These are phyloP conservation scores for Subacronicta megacephala DNA, from an alignment of 2,888 invertebrate species.

Conservation along the genomic window DNA sequence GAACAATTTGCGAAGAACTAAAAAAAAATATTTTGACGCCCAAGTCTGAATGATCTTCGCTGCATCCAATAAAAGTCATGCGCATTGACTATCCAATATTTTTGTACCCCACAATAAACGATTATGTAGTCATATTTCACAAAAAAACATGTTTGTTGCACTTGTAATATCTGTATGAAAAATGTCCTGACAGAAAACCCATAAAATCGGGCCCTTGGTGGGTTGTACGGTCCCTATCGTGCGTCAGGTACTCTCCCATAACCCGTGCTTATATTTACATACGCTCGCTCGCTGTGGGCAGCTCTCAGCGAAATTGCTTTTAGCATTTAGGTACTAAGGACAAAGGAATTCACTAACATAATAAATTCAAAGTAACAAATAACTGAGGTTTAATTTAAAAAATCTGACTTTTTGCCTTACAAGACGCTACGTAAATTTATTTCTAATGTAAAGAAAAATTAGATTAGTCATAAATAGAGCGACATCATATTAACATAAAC, in stretches of 20 bases:
- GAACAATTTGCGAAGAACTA: no score
- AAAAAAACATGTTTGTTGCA: conserved; percentile 55
- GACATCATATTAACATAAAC: no score
- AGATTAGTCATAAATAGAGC: neutral
- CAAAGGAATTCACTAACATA: conserved; percentile 59
- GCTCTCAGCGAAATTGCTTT: conserved; percentile 76
- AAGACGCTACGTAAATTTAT: neutral
- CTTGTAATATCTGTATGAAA: conserved; percentile 47
- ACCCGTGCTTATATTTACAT: conserved; percentile 68
- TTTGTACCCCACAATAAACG: conserved; percentile 27
- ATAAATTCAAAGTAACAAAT: conserved; percentile 56
- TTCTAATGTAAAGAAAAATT: neutral
- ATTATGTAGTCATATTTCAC: conserved; percentile 35
- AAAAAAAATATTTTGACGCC: no score
- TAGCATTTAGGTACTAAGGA: conserved; percentile 61
- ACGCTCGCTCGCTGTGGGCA: conserved; percentile 58
- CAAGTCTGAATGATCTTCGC: no score
- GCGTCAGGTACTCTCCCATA: conserved; percentile 31
- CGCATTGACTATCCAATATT: conserved; percentile 2
- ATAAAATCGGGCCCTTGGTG: conserved; percentile 53
- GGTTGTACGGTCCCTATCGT: conserved; percentile 21
- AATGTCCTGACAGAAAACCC: conserved; percentile 45
- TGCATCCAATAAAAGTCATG: no score
- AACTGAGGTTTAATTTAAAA: conserved; percentile 35
- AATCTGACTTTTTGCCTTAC: neutral